Evolutionary conservation across 2,888 invertebrate genomes (phyloP).

Genomic region (Polydrusus tereticollis): DNA sequence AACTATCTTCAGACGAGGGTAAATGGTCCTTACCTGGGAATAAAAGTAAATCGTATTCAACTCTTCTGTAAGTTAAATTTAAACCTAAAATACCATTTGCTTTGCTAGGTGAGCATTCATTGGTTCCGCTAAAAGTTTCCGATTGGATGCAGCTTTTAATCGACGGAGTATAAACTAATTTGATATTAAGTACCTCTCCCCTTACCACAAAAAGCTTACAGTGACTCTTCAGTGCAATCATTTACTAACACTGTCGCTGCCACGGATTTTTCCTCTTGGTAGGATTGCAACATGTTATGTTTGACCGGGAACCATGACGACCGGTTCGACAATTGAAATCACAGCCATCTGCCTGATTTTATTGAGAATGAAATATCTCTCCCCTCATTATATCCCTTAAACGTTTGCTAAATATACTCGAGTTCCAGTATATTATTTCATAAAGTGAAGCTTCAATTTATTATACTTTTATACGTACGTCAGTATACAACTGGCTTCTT

Average conservation of each 20-base stretch:
- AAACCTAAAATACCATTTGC: neutral
- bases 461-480: slow-evolving; percentile 58
- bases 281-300: slow-evolving; percentile 60
- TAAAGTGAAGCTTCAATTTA: slow-evolving; percentile 66
- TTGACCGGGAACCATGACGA: slow-evolving; percentile 65
- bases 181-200: slow-evolving; percentile 65
- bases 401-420: slow-evolving; percentile 66
- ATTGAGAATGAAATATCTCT: slow-evolving; percentile 57
- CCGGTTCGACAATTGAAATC: slow-evolving; percentile 65
- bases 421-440: slow-evolving; percentile 64
- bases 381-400: slow-evolving; percentile 63
- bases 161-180: slow-evolving; percentile 66
- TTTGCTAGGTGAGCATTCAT: neutral
- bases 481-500: slow-evolving; percentile 58
- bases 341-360: slow-evolving; percentile 64
- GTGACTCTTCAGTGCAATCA: slow-evolving; percentile 25
- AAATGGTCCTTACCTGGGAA: slow-evolving; percentile 7
- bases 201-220: slow-evolving; percentile 53
- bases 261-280: slow-evolving; percentile 57
- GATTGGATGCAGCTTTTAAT: slow-evolving; percentile 54
- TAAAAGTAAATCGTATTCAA: slow-evolving; percentile 1
- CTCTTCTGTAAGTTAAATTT: neutral
- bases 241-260: slow-evolving; percentile 26
- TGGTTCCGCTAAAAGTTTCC: neutral
- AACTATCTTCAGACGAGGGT: too few relatives aligned